These are phyloP conservation scores for Calameuta idolon DNA, from an alignment of 2,888 invertebrate genomes.

Conservation along the genomic window DNA sequence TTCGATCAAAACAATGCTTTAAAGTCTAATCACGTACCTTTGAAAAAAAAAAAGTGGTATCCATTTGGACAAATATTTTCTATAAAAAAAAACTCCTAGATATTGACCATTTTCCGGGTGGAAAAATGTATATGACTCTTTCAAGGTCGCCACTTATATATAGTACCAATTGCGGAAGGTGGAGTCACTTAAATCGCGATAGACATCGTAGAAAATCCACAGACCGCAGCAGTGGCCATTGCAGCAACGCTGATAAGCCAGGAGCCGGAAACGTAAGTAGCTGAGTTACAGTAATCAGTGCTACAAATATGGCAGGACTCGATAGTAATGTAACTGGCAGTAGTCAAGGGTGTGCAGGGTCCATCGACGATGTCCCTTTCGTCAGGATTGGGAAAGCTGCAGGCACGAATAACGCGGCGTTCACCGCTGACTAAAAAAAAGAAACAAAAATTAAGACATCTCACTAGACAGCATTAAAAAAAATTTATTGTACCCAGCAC, in stretches of 20 bases:
- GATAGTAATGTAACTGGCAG: slow-evolving; percentile 42
- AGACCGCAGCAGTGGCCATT: not conserved
- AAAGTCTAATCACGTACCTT: too few species aligned
- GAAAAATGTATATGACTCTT: too few species aligned
- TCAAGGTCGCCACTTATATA: not conserved
- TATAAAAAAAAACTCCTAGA: too few species aligned
- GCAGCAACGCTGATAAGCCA: slow-evolving; percentile 11
- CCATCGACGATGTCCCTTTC: slow-evolving; percentile 54
- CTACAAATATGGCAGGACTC: slow-evolving; percentile 60
- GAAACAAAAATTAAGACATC: not conserved
- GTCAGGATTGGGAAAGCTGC: slow-evolving; percentile 51
- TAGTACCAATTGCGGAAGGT: not conserved
- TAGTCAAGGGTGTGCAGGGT: slow-evolving; percentile 43
- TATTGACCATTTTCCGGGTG: too few species aligned
- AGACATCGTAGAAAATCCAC: not conserved
- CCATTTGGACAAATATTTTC: too few species aligned
- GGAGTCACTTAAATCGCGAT: not conserved
- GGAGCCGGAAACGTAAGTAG: slow-evolving; percentile 43
- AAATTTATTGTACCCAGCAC: not conserved
- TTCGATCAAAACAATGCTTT: too few species aligned
- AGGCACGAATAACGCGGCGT: slow-evolving; percentile 49
- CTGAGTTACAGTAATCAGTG: slow-evolving; percentile 58
- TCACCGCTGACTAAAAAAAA: slow-evolving; percentile 50
- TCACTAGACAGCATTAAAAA: not conserved
- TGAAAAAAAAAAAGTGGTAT: too few species aligned